Conservation (phyloP, 2,113 vertebrate species). For the Oreochromis tanganicae region DNA sequence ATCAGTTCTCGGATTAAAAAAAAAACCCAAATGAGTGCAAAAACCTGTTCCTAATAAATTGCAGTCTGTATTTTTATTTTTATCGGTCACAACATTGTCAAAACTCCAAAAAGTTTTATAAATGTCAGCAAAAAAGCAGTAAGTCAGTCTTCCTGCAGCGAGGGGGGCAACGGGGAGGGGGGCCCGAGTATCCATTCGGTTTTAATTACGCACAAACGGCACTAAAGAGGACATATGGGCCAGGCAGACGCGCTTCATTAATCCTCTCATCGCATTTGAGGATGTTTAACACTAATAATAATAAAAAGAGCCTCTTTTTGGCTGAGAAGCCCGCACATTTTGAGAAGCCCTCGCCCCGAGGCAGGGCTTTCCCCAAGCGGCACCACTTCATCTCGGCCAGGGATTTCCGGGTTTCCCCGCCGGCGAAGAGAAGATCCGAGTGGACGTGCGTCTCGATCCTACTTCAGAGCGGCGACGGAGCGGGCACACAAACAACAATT, state of each 20-base stretch:
- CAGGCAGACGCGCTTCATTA: slow-evolving; percentile 55
- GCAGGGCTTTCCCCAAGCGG: slow-evolving; percentile 12
- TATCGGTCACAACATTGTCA: background rate
- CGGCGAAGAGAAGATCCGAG: background rate
- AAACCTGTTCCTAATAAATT: background rate
- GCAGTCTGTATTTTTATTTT: accelerated
- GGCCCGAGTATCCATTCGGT: slow-evolving; percentile 22
- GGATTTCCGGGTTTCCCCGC: background rate
- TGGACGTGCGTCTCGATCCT: background rate
- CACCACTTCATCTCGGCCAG: background rate
- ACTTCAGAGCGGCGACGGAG: background rate
- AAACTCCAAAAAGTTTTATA: slow-evolving; percentile 3
- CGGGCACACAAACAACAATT: background rate
- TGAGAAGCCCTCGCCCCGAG: slow-evolving; percentile 4
- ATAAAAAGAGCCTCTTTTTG: slow-evolving; percentile 14
- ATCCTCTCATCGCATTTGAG: slow-evolving; percentile 56
- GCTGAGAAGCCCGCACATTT: background rate
- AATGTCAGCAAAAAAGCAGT: slow-evolving; percentile 1
- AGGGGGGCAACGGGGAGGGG: background rate
- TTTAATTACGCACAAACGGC: slow-evolving; percentile 63
- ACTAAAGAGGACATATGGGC: slow-evolving; percentile 59
- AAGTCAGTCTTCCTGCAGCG: background rate
- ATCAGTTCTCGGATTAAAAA: background rate
- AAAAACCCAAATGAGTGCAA: accelerated
- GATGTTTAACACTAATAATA: slow-evolving; percentile 52